Evolutionary conservation across 2,113 vertebrate species (phyloP).

Genomic region (Strigops habroptila): DNA sequence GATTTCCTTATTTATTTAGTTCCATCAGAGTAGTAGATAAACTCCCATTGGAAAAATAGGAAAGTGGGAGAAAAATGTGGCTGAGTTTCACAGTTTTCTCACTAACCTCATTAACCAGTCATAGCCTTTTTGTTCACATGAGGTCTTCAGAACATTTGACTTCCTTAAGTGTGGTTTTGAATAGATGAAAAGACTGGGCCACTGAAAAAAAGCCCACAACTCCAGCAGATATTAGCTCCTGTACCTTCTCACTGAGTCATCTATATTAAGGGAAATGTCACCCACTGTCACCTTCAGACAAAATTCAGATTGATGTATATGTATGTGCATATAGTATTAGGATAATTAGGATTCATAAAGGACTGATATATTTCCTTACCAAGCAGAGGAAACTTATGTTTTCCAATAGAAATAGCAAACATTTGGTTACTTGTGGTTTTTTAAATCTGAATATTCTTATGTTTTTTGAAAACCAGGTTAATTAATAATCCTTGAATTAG

Average conservation of each 20-base stretch:
- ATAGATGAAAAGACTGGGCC: background rate
- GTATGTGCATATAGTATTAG: background rate
- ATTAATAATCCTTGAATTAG: background rate
- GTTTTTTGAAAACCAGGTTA: background rate
- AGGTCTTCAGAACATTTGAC: background rate
- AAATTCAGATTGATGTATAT: background rate
- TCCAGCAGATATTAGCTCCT: background rate
- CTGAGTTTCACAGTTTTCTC: background rate
- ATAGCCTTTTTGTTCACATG: background rate
- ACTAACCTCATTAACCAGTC: background rate
- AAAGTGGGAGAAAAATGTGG: background rate
- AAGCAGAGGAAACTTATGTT: background rate
- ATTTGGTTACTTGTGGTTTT: fast-evolving
- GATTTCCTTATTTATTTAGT: background rate
- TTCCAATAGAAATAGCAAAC: background rate
- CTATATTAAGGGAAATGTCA: background rate
- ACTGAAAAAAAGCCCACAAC: fast-evolving
- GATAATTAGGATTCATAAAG: background rate
- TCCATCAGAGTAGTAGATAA: background rate
- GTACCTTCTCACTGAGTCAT: background rate
- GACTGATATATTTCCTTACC: background rate
- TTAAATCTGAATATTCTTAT: background rate
- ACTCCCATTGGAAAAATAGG: background rate
- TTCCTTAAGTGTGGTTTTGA: background rate
- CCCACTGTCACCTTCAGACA: background rate